Evolutionary conservation across 2,113 vertebrate species (phyloP).

Genomic region (Ceyx melanurus): DNA sequence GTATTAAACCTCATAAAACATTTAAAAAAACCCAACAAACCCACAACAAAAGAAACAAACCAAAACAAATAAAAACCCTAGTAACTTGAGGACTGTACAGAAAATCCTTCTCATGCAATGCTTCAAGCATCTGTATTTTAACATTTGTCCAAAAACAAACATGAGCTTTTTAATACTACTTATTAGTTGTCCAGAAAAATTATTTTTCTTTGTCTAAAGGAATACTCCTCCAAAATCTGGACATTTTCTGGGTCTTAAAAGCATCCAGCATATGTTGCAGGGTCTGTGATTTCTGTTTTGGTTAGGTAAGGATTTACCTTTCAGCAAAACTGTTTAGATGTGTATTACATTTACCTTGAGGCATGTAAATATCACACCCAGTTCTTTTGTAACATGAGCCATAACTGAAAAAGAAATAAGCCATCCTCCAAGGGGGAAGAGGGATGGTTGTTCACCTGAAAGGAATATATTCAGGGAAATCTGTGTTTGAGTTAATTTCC

Average conservation of each 20-base stretch:
- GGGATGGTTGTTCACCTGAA: neutral
- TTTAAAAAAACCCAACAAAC: neutral
- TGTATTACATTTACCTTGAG: conserved; percentile 53
- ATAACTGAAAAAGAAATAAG: conserved; percentile 65
- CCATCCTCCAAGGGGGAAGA: neutral
- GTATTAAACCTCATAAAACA: neutral
- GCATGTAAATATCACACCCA: conserved; percentile 62
- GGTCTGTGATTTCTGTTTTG: conserved; percentile 18
- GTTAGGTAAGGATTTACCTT: conserved; percentile 56
- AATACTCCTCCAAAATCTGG: conserved; percentile 6
- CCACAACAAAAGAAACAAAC: too few relatives aligned
- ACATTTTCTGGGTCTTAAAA: neutral
- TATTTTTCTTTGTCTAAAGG: neutral
- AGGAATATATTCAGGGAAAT: neutral
- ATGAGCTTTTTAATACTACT: neutral
- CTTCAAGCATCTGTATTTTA: neutral
- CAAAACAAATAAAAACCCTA: neutral
- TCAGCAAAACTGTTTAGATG: conserved; percentile 55
- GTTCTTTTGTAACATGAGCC: conserved; percentile 58
- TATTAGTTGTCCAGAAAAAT: conserved; percentile 1
- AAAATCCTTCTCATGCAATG: neutral
- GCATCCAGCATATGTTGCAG: neutral
- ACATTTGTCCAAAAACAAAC: neutral
- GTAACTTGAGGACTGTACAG: neutral
- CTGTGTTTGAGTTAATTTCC: neutral